Evolutionary conservation across 2,888 invertebrate genomes (phyloP).

Genomic region (Malacosoma neustria): DNA sequence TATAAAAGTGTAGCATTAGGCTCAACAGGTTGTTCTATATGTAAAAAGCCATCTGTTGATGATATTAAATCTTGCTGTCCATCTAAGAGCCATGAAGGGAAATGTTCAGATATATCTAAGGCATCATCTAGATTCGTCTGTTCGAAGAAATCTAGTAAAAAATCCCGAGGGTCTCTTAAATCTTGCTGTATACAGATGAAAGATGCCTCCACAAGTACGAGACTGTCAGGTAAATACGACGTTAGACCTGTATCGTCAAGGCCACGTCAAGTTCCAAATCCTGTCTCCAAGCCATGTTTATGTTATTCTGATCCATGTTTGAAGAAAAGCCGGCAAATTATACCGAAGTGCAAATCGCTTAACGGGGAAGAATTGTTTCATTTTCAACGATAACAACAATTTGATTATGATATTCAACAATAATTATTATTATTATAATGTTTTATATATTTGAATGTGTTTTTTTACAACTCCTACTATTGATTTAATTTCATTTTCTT

Average conservation of each 20-base stretch:
- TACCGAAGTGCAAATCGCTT: slow-evolving; percentile 5
- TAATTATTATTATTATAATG: too few species aligned
- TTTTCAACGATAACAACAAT: slow-evolving; percentile 7
- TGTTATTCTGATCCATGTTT: slow-evolving; percentile 10
- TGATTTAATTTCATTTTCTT: too few species aligned
- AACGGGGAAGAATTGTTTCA: slow-evolving; percentile 7
- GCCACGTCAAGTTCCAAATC: neutral
- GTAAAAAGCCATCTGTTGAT: too few species aligned
- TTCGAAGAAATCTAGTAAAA: too few species aligned
- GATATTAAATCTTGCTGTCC: too few species aligned
- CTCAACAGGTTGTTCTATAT: too few species aligned
- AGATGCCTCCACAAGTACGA: slow-evolving; percentile 9
- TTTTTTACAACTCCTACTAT: too few species aligned
- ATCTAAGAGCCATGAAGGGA: too few species aligned
- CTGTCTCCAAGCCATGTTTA: slow-evolving; percentile 2
- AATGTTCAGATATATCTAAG: slow-evolving; percentile 2
- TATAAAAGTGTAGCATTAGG: slow-evolving; percentile 8
- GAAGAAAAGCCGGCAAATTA: slow-evolving; percentile 1
- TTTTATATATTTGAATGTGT: too few species aligned
- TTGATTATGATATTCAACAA: too few species aligned
- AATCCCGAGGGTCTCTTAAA: neutral
- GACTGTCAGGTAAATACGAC: slow-evolving; percentile 8
- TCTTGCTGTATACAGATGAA: neutral
- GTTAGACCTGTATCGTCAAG: too few species aligned
- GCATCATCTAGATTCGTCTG: too few species aligned